phyloP scores from a whole-genome alignment of 2,113 vertebrate species.

The Psettodes erumei region DNA sequence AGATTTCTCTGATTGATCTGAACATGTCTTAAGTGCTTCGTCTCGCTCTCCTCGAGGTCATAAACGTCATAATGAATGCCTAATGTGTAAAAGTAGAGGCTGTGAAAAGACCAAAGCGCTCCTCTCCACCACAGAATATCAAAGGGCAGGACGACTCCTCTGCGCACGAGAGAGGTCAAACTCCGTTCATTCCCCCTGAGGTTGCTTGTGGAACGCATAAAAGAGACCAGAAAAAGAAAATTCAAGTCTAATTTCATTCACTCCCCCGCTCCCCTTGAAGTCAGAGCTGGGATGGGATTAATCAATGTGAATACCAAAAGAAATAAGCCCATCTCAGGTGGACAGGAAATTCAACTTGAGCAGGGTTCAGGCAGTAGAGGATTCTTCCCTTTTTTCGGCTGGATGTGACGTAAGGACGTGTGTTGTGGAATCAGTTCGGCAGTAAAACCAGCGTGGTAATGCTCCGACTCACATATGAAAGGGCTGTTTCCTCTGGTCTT shows the following conservation, averaged over 20 bases:
- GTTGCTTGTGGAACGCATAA: neutral
- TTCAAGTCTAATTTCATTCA: neutral
- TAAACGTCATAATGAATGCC: neutral
- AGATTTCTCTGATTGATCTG: too few species aligned
- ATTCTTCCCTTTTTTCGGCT: neutral
- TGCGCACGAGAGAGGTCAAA: neutral
- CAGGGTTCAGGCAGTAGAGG: neutral
- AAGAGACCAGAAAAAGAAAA: neutral
- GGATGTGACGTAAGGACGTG: neutral
- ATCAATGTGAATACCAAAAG: neutral
- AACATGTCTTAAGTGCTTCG: too few species aligned
- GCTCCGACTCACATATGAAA: slow-evolving; percentile 85
- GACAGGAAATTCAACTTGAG: neutral
- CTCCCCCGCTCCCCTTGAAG: neutral
- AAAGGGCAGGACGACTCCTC: neutral
- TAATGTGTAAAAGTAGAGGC: neutral
- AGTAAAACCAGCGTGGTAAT: neutral
- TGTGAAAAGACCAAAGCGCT: neutral
- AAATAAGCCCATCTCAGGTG: neutral
- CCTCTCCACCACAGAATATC: neutral
- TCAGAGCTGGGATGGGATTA: neutral
- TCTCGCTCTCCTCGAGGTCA: too few species aligned
- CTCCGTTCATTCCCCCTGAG: neutral
- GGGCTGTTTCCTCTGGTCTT: slow-evolving; percentile 89
- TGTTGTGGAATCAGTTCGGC: neutral